Base-by-base conservation (phyloP, 2,888 invertebrate genomes). In the Melieria picta region DNA sequence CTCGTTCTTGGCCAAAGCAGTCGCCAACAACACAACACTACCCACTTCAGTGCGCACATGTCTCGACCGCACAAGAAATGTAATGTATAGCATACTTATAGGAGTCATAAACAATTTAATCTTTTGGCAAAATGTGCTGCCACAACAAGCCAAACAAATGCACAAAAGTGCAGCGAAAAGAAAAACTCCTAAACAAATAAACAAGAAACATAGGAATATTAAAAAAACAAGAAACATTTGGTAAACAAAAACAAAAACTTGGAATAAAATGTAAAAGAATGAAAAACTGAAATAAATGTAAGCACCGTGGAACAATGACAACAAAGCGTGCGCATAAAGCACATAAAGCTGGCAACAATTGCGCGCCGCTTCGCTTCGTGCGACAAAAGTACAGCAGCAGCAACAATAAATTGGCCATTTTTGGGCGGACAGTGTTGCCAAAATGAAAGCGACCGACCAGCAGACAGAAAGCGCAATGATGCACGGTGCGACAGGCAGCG, bases 41-140 rank as follows among this genome's bases (percentile, higher is more conserved):
- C 13, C 42, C 0, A 43, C 45, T 42, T 43, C 58, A 58, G 45
- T 43, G 42, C 58, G 10, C 11, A 43, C n/a, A 58, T 58, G 58
- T 30, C 63, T 5, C 5, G 43, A 60, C 42, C 71, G 46, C 57
- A 57, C 57, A 57, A 56, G 11, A n/a, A n/a, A n/a, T 3, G 30
- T 30, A 30, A 30, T 30, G 30, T 57, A 55, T 43, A 62, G 71
- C 71, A 71, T 65, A 52, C 62, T 65, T 71, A 66, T 56, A 62
- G 43, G 58, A 64, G 68, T 52, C 72, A 55, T 61, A 63, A 72
- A 63, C 66, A 72, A 72, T 72, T 69, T 72, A 72, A 72, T 72
- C 66, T 72, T 66, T 62, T 13, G 69, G 42, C 65, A 58, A 48
- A 72, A 64, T 52, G 52, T 52, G 42, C 46, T 42, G 30, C 64